Evolutionary conservation across 2,888 invertebrate genomes (phyloP), one percentile per base, ranked within the genome.

Genomic region (Chaetogeoica ovagalla): DNA sequence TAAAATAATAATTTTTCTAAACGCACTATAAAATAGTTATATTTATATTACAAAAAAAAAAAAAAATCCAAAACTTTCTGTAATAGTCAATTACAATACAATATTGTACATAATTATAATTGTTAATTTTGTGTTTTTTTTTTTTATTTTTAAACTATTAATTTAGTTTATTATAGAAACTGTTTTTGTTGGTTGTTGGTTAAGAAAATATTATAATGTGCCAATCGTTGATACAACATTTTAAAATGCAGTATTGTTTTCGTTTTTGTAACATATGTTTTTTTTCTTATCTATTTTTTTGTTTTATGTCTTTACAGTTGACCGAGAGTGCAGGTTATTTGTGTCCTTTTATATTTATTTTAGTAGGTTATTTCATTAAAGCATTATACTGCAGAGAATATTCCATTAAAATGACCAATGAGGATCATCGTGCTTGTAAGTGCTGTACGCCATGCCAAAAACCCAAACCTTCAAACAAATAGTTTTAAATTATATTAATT

Each of bases 401-500:
- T 65, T 19, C 11, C 15, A 65, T 66, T 43, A 75, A 66, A 75
- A 75, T 66, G 4, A 19, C 43, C 66, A 13, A 43, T 43, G 66
- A 43, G 17, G 19, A 57, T 55, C 39, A 21, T 52, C 23, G 21
- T 66, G 39, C 66, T 66, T 9, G 3, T 39, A 39, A 59, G 57
- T 66, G 4, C 13, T 75, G 66, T 66, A 66, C 9, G 43, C 30
- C 19, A 66, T 75, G 75, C 75, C 75, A 75, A 75, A 66, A 74
- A 59, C 39, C 19, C 57, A 57, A 59, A 39, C 8, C 43, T 55
- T 65, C 55, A 55, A 43, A 66, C 65, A 66, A 66, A 66, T 43
- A 13, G 65, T 57, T 57, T 73, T 57, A 66, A 65, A 75, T 57
- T 65, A 4, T 30, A 66, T 65, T 74, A 74, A 55, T 74, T 65